Conservation (phyloP, 1,140 invertebrate genomes). For the Centruroides sculpturatus region DNA sequence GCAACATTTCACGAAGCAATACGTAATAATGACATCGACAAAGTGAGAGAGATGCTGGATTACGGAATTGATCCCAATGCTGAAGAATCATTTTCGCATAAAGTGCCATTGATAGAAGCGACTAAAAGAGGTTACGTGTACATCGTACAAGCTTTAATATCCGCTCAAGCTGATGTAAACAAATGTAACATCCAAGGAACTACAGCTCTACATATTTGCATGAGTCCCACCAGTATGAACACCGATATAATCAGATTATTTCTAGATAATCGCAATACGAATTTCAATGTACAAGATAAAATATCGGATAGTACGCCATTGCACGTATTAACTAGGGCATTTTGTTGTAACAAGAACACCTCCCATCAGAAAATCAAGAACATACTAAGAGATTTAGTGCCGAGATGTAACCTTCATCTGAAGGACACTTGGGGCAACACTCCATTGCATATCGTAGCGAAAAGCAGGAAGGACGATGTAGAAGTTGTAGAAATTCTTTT, state of each 20-base stretch:
- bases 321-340: too few relatives aligned
- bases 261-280: background rate
- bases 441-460: background rate
- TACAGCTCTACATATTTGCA: background rate
- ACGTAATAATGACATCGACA: background rate
- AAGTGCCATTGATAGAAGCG: background rate
- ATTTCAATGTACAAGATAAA: background rate
- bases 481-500: background rate
- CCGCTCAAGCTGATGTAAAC: background rate
- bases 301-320: too few relatives aligned
- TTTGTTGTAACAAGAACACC: too few relatives aligned
- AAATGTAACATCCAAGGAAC: background rate
- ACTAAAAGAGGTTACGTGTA: background rate
- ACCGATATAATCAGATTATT: background rate
- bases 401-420: too few relatives aligned
- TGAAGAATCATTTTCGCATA: too few relatives aligned
- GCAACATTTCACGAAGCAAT: background rate
- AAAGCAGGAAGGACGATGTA: background rate
- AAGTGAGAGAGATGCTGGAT: background rate
- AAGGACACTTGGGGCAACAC: background rate
- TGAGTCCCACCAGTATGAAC: background rate
- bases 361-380: too few relatives aligned
- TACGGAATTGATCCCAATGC: background rate
- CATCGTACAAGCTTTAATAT: background rate
- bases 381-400: too few relatives aligned